These are phyloP conservation scores for Lepus americanus DNA, from an alignment of 2,113 vertebrate species.

Conservation along the genomic window DNA sequence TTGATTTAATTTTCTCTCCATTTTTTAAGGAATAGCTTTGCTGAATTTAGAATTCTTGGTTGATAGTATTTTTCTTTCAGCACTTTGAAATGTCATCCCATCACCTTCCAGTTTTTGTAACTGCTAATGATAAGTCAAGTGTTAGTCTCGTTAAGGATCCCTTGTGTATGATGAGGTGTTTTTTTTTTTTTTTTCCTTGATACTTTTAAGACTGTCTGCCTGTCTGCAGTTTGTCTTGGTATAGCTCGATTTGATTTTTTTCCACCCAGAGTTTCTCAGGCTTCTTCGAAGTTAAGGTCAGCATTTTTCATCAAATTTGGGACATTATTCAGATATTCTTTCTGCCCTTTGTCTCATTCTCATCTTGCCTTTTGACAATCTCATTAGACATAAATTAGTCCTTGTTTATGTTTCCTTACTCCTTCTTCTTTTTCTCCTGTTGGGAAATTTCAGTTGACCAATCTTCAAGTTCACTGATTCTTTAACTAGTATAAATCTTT, in stretches of 20 bases:
- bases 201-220: not conserved
- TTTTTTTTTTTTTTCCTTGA: not conserved
- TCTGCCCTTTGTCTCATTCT: not conserved
- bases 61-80: not conserved
- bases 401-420: too few relatives aligned
- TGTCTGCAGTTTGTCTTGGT: not conserved
- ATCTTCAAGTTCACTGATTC: not conserved
- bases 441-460: not conserved
- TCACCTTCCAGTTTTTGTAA: not conserved
- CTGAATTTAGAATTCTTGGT: not conserved
- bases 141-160: not conserved
- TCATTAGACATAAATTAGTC: not conserved
- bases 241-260: not conserved
- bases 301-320: not conserved
- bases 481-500: too few relatives aligned
- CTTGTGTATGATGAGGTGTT: not conserved
- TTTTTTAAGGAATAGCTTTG: not conserved
- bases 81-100: not conserved
- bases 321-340: not conserved
- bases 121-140: not conserved
- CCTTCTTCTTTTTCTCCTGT: too few relatives aligned
- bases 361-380: not conserved
- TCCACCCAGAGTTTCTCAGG: not conserved
- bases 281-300: not conserved
- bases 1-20: not conserved